A percentile compares a stretch with the other conserved stretches of the same genome.
Evolutionary conservation across 1,140 invertebrate species (phyloP).

Genomic region (Cotesia glomerata): DNA sequence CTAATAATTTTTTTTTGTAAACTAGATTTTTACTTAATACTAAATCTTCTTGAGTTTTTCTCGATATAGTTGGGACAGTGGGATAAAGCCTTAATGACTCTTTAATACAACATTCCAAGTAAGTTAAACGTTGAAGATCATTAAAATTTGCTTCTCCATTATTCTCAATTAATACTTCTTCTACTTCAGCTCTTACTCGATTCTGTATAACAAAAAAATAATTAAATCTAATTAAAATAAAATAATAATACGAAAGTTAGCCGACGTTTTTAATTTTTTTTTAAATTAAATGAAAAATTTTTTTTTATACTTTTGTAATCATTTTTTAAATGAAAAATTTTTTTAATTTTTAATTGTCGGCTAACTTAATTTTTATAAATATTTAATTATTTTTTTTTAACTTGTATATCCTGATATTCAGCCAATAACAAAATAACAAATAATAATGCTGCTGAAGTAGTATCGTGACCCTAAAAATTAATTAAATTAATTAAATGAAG

Average conservation of each 20-base stretch:
- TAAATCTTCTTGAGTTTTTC: constrained; percentile 57
- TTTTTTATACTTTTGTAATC: no score
- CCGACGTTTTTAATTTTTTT: no score
- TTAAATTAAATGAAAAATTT: no score
- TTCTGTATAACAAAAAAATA: constrained; percentile 5
- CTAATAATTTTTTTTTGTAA: no score
- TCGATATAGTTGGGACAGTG: constrained; percentile 67
- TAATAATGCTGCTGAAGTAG: constrained; percentile 69
- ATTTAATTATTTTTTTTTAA: no score
- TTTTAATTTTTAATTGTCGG: no score
- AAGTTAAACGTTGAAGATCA: constrained; percentile 32
- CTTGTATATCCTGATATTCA: constrained; percentile 69
- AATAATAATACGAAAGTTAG: no score
- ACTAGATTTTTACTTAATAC: constrained; percentile 44
- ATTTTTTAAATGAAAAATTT: no score
- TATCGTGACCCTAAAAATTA: constrained; percentile 71
- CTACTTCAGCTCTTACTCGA: constrained; percentile 36
- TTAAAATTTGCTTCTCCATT: constrained; percentile 29
- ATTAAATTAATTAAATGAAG: no score
- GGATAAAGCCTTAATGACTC: constrained; percentile 69
- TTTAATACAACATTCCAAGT: constrained; percentile 56
- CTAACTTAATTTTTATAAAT: no score
- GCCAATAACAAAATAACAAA: constrained; percentile 70
- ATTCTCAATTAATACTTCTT: constrained; percentile 25
- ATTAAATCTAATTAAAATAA: no score